Base-by-base conservation (phyloP, 2,888 invertebrate genomes). In the Chorisops tibialis region DNA sequence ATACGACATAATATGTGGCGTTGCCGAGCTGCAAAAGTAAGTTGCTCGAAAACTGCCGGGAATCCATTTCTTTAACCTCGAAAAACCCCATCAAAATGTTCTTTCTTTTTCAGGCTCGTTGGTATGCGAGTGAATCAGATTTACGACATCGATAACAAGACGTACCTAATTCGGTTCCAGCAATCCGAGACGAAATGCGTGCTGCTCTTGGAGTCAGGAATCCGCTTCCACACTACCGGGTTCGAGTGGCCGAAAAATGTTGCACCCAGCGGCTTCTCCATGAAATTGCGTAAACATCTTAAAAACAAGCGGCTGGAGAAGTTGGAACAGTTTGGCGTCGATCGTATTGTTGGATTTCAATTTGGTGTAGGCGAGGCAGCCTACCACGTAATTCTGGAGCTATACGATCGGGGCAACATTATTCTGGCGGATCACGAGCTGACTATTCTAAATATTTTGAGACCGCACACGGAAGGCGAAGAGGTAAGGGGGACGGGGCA, bases 191-290 rank as follows among this genome's bases (percentile, higher is more conserved):
- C 91, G 71, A 99, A 99, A 80, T 83, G 83, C 56, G 85, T 96
- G 9, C 79, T 99, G 30, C 79, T 99, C 6, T 78, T 99, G 35
- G 99, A 99, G 80, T 98, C 97, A 0, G 99, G 96, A 0, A 90
- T 87, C 69, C 82, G 97, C 63, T 88, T 99, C 64, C 99, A 99
- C 74, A 88, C 88, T 4, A 99, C 99, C 11, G 89, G 85, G 39
- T 99, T 94, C 79, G 97, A 98, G 74, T 99, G 99, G 98, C 97
- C 98, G 0, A 99, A 99, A 80, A 96, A 95, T 83, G 84, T 88
- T 41, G 91, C 91, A 5, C 97, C 94, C 1, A 96, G 95, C 0
- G 94, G 96, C 1, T 98, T 98, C 75, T 91, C 94, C 66, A 99
- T 99, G 98, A 99, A 99, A 83, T 81, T 99, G 75, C 82, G 99